phyloP scores from a whole-genome alignment of 2,888 invertebrate species.

The Slavum lentiscoides region DNA sequence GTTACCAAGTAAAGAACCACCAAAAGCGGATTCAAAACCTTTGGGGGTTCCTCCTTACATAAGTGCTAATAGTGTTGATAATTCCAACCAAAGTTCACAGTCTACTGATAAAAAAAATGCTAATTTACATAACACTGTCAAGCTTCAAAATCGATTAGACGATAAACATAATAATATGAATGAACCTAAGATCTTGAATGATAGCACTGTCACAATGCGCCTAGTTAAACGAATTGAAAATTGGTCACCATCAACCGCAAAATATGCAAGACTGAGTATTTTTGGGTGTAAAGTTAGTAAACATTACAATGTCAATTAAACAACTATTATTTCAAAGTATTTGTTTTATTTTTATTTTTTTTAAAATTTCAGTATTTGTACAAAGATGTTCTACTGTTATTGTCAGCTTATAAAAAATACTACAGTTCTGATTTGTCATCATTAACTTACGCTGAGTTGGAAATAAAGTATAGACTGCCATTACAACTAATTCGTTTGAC shows the following conservation, averaged over 20 bases:
- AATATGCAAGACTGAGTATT: conserved; percentile 49
- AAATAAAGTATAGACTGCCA: conserved; percentile 43
- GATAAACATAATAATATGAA: conserved; percentile 24
- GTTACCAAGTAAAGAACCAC: conserved; percentile 37
- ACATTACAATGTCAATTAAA: not conserved
- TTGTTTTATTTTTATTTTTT: not conserved
- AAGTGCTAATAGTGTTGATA: conserved; percentile 20
- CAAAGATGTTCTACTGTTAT: conserved; percentile 36
- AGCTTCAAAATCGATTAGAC: conserved; percentile 10
- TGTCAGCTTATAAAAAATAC: conserved; percentile 43
- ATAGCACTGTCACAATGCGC: conserved; percentile 25
- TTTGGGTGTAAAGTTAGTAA: conserved; percentile 47
- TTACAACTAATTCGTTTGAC: conserved; percentile 44
- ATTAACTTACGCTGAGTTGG: conserved; percentile 41
- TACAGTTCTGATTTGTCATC: conserved; percentile 38
- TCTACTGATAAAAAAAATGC: conserved; percentile 24
- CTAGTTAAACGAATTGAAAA: conserved; percentile 35
- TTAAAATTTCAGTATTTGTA: conserved; percentile 35
- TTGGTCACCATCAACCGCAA: conserved; percentile 42
- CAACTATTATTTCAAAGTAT: conserved; percentile 4
- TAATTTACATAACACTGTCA: conserved; percentile 3
- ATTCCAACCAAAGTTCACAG: conserved; percentile 13
- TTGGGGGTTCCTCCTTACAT: conserved; percentile 26
- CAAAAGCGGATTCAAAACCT: conserved; percentile 19
- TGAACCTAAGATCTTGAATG: conserved; percentile 28